These are phyloP conservation scores for Apostichopus leukothele DNA, from an alignment of 53 echinoderm and acorn worm species.

Conservation along the genomic window DNA sequence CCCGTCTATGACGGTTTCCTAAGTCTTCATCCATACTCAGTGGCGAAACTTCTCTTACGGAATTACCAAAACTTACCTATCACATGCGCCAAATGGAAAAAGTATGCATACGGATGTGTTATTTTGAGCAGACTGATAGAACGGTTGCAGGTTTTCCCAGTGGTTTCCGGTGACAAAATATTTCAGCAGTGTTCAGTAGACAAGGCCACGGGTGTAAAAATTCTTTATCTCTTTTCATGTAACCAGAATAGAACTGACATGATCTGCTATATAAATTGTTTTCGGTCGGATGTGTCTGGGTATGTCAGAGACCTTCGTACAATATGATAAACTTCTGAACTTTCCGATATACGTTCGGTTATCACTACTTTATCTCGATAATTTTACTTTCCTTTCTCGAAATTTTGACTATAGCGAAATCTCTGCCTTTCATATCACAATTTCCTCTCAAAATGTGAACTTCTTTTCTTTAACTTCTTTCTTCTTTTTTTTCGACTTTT, in stretches of 20 bases:
- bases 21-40: neutral
- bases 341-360: too few species aligned
- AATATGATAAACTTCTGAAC: too few species aligned
- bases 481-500: too few species aligned
- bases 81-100: neutral
- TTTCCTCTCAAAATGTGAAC: too few species aligned
- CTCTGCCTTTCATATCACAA: too few species aligned
- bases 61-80: neutral
- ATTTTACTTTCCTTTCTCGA: too few species aligned
- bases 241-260: neutral
- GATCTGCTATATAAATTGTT: neutral
- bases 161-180: conserved; percentile 7
- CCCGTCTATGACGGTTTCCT: neutral
- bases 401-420: too few species aligned
- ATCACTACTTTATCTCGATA: too few species aligned
- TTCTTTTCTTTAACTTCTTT: too few species aligned
- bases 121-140: neutral
- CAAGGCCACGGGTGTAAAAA: neutral
- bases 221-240: neutral
- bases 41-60: neutral
- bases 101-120: conserved; percentile 2
- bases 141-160: conserved; percentile 6
- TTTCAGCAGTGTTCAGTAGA: neutral
- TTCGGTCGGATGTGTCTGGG: neutral
- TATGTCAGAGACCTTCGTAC: too few species aligned